Evolutionary conservation across 2,888 invertebrate genomes (phyloP).

Genomic region (Pteria penguin): DNA sequence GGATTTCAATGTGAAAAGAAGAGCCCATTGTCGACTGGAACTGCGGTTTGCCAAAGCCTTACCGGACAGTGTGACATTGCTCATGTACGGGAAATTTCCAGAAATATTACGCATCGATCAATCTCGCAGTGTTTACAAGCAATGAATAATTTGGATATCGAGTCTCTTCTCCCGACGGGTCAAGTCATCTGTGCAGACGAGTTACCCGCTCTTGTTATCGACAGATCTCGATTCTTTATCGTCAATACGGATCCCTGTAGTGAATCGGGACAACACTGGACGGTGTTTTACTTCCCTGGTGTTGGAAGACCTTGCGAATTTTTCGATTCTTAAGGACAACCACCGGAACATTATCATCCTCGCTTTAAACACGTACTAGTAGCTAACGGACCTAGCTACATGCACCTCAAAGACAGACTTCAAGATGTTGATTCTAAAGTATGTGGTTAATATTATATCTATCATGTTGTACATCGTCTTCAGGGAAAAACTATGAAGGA

Average conservation of each 20-base stretch:
- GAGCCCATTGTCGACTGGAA: conserved; percentile 43
- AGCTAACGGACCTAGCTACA: conserved; percentile 4
- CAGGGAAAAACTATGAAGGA: neutral
- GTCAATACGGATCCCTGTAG: neutral
- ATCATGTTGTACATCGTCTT: neutral
- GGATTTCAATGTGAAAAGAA: conserved; percentile 37
- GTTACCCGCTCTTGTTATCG: neutral
- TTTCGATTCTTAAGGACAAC: conserved; percentile 39
- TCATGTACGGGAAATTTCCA: conserved; percentile 44
- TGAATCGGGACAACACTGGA: neutral
- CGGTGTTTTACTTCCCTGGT: neutral
- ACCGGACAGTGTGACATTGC: conserved; percentile 39
- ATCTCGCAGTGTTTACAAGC: conserved; percentile 11
- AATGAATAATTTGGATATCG: conserved; percentile 12
- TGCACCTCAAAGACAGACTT: neutral
- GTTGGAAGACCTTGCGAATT: conserved; percentile 36
- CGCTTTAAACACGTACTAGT: conserved; percentile 2
- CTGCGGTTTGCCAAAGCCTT: conserved; percentile 37
- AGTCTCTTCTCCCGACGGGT: neutral
- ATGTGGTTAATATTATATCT: neutral
- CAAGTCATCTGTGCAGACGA: neutral
- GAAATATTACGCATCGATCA: conserved; percentile 21
- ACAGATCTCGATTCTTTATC: neutral
- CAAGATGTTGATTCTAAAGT: neutral
- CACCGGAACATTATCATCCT: conserved; percentile 5